Percentiles rank a stretch among this genome's conserved stretches.
These are phyloP conservation scores for Bombus difficillimus DNA, from an alignment of 1,140 invertebrate genomes.

Conservation along the genomic window DNA sequence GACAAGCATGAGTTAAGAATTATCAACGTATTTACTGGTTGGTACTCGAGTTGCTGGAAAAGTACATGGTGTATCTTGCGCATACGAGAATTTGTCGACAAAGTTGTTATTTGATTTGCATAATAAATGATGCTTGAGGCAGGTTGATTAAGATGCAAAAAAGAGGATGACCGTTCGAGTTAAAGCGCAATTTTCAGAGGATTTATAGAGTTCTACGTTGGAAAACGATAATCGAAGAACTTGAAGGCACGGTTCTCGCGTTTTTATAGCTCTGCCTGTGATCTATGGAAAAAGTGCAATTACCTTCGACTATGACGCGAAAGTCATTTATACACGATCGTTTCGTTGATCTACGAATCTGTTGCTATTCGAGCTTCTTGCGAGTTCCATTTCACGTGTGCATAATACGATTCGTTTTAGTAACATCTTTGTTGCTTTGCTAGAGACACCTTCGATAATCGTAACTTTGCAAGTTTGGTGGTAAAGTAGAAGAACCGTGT, in stretches of 20 bases:
- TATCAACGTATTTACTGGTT: conserved; percentile 1
- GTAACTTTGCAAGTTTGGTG: background rate
- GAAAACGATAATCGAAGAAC: background rate
- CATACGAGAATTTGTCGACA: background rate
- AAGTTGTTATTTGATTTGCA: conserved; percentile 11
- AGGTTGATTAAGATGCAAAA: background rate
- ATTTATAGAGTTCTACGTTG: background rate
- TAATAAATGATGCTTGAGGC: background rate
- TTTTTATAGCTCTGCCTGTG: background rate
- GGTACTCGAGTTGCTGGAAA: background rate
- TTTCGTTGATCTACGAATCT: background rate
- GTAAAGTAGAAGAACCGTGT: background rate
- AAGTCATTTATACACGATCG: background rate
- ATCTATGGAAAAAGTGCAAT: too few species aligned
- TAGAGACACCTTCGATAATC: background rate
- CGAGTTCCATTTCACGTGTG: too few species aligned
- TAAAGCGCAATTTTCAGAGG: background rate
- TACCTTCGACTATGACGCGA: background rate
- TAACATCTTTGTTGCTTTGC: background rate
- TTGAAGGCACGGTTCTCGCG: background rate
- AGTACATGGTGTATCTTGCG: background rate
- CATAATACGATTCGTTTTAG: too few species aligned
- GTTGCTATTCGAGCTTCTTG: background rate
- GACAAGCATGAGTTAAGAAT: background rate
- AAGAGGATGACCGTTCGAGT: background rate